A percentile compares a stretch with the other conserved stretches of the same genome.
Evolutionary conservation across 1,140 invertebrate species (phyloP).

Genomic region (Ooceraea biroi): DNA sequence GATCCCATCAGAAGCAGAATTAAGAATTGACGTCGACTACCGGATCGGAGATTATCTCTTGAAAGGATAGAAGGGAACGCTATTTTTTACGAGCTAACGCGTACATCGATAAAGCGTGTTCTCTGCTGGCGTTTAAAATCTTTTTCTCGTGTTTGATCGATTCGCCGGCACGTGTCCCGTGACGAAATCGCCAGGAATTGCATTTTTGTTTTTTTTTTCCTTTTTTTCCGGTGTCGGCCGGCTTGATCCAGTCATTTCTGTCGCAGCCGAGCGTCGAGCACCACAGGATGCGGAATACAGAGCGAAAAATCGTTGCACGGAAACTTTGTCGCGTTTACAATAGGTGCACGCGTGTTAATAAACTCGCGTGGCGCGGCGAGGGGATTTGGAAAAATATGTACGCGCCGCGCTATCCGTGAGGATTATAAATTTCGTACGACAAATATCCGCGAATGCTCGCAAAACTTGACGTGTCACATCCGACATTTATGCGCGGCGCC

Average conservation of each 20-base stretch:
- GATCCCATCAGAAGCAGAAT: neutral
- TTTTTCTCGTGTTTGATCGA: conserved; percentile 34
- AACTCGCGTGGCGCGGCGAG: conserved; percentile 14
- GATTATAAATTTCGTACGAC: conserved; percentile 26
- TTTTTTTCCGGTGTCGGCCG: conserved; percentile 35
- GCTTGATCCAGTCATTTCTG: conserved; percentile 46
- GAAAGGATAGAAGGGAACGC: conserved; percentile 5
- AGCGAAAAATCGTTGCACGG: conserved; percentile 37
- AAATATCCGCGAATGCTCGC: neutral
- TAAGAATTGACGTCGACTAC: neutral
- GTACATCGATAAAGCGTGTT: neutral
- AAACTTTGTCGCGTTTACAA: conserved; percentile 37
- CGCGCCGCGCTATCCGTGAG: neutral
- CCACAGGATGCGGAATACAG: conserved; percentile 16
- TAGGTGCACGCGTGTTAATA: conserved; percentile 27
- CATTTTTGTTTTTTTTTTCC: no score
- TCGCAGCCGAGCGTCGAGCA: neutral
- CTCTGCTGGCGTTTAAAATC: conserved; percentile 7
- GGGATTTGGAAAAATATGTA: conserved; percentile 34
- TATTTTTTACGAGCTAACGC: neutral
- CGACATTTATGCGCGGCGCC: neutral
- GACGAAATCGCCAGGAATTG: conserved; percentile 25
- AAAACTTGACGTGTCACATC: neutral
- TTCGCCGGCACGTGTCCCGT: neutral
- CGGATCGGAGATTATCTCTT: conserved; percentile 3